Evolutionary conservation across 2,113 vertebrate genomes (phyloP).

Genomic region (Calyptommatus sinebrachiatus): DNA sequence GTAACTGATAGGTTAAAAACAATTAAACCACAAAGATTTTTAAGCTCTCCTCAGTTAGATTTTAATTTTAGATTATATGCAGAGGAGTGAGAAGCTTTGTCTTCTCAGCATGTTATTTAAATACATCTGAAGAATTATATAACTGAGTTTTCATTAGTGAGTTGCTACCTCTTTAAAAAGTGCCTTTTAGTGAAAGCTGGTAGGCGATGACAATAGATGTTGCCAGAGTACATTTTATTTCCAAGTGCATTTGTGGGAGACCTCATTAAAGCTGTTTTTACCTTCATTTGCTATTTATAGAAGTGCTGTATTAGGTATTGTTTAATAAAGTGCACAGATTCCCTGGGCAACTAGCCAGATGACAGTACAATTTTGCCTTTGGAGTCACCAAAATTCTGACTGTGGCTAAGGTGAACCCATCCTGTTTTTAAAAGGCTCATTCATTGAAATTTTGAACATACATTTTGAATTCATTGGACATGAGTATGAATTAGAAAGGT

Average conservation of each 20-base stretch:
- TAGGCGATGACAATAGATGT: neutral
- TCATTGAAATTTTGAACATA: neutral
- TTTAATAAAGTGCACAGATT: neutral
- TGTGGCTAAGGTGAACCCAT: neutral
- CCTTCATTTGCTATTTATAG: neutral
- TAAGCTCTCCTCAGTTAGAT: neutral
- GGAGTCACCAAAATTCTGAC: neutral
- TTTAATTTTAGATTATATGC: slow-evolving; percentile 1
- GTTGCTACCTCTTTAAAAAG: neutral
- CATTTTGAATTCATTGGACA: no score
- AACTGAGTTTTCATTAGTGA: neutral
- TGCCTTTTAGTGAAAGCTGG: neutral
- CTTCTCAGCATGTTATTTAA: neutral
- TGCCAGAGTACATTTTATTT: no score
- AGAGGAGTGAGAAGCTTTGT: neutral
- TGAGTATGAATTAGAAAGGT: no score
- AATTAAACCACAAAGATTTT: neutral
- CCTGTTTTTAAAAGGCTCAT: neutral
- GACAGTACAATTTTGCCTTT: neutral
- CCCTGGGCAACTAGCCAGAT: neutral
- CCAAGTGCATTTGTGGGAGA: no score
- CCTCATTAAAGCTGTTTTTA: neutral
- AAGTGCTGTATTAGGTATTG: neutral
- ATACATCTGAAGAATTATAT: neutral
- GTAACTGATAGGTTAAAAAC: neutral